These are phyloP conservation scores for Acronicta psi DNA, from an alignment of 2,888 invertebrate genomes.

Conservation along the genomic window DNA sequence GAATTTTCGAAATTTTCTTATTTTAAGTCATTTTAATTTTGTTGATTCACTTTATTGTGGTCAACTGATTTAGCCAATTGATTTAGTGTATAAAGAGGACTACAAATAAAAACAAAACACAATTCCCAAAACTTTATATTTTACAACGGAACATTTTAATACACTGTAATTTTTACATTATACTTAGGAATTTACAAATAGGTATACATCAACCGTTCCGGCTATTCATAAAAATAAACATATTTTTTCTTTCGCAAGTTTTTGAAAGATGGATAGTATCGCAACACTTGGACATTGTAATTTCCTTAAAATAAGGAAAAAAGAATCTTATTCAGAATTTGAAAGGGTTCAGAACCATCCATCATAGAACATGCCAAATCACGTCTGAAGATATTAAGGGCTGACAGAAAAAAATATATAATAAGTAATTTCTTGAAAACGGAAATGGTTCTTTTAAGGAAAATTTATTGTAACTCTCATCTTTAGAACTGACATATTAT, in stretches of 20 bases:
- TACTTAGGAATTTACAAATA: slow-evolving; percentile 60
- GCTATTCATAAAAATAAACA: slow-evolving; percentile 34
- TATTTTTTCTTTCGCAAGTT: slow-evolving; percentile 4
- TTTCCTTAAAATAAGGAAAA: slow-evolving; percentile 54
- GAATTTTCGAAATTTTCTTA: too few species aligned
- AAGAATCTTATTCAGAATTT: slow-evolving; percentile 45
- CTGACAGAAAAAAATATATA: slow-evolving; percentile 39
- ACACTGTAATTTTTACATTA: slow-evolving; percentile 65
- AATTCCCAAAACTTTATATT: slow-evolving; percentile 71
- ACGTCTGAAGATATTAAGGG: slow-evolving; percentile 46
- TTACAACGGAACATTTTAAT: slow-evolving; percentile 76
- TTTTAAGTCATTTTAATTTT: too few species aligned
- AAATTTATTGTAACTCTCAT: slow-evolving; percentile 21
- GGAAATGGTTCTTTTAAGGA: slow-evolving; percentile 16
- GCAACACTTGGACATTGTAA: slow-evolving; percentile 46
- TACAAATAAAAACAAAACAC: slow-evolving; percentile 38
- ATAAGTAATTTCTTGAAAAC: slow-evolving; percentile 25
- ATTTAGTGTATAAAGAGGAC: slow-evolving; percentile 7
- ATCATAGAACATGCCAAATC: slow-evolving; percentile 57
- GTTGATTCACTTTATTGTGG: too few species aligned
- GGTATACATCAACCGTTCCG: slow-evolving; percentile 25
- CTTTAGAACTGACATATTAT: too few species aligned
- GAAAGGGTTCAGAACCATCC: slow-evolving; percentile 54
- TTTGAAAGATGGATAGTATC: slow-evolving; percentile 42
- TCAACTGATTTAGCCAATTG: too few species aligned